These are phyloP conservation scores for Agrotis segetum DNA, from an alignment of 2,888 invertebrate species.

Conservation along the genomic window DNA sequence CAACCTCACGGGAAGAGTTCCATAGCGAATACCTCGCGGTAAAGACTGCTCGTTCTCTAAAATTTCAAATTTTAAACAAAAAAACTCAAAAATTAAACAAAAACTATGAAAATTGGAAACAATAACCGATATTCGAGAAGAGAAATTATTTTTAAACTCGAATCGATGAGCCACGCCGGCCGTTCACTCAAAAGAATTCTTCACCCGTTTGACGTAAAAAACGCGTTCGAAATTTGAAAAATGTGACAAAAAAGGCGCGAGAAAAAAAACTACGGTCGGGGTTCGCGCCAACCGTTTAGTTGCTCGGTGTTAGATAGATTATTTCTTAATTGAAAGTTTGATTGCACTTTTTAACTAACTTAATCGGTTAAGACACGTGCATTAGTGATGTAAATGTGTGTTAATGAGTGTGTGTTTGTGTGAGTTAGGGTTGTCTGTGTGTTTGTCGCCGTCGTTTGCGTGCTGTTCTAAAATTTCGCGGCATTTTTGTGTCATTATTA, in stretches of 20 bases:
- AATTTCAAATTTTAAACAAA: conserved; percentile 71
- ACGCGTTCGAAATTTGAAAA: conserved; percentile 76
- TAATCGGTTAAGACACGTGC: conserved; percentile 79
- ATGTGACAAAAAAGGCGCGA: conserved; percentile 69
- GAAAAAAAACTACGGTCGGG: conserved; percentile 59
- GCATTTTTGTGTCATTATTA: conserved; percentile 67
- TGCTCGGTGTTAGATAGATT: conserved; percentile 62
- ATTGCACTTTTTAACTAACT: conserved; percentile 70
- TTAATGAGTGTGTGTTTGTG: conserved; percentile 87
- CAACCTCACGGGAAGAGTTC: conserved; percentile 91
- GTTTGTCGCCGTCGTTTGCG: conserved; percentile 75
- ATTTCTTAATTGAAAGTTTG: conserved; percentile 81
- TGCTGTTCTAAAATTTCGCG: conserved; percentile 71
- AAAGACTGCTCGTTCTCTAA: conserved; percentile 88
- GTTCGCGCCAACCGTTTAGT: conserved; percentile 77
- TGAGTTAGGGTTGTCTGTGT: conserved; percentile 79
- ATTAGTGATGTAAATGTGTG: conserved; percentile 89
- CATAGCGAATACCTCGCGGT: conserved; percentile 91
- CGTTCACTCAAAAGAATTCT: conserved; percentile 80
- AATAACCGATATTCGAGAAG: conserved; percentile 58
- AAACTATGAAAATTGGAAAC: conserved; percentile 67
- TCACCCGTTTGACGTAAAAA: conserved; percentile 84
- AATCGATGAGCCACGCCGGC: conserved; percentile 82
- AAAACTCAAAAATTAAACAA: conserved; percentile 46
- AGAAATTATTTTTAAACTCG: conserved; percentile 62